phyloP scores from a whole-genome alignment of 2,888 invertebrate genomes.

The Ommatoiulus sabulosus region DNA sequence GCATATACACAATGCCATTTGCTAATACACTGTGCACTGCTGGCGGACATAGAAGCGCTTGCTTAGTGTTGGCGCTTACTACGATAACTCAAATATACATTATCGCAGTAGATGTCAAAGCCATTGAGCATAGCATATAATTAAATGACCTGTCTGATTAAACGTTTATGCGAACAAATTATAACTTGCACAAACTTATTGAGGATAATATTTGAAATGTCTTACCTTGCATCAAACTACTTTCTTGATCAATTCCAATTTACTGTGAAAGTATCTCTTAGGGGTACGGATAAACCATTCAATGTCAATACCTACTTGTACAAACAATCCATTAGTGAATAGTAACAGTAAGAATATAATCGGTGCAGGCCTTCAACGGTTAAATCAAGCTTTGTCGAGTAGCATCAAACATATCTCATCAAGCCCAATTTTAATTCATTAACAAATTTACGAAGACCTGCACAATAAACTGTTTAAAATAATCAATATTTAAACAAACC shows the following conservation, averaged over 20 bases:
- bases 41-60: too few relatives aligned
- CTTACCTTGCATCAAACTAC: neutral
- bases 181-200: too few relatives aligned
- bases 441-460: neutral
- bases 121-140: too few relatives aligned
- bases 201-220: neutral
- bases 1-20: too few relatives aligned
- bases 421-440: neutral
- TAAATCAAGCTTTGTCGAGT: neutral
- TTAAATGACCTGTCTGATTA: too few relatives aligned
- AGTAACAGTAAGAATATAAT: neutral
- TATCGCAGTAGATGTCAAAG: too few relatives aligned
- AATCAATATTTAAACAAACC: neutral
- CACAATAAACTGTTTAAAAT: neutral
- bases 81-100: too few relatives aligned
- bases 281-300: neutral
- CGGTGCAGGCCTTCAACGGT: neutral
- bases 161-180: too few relatives aligned
- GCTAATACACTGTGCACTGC: too few relatives aligned
- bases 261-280: neutral
- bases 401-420: too few relatives aligned
- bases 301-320: slow-evolving; percentile 14
- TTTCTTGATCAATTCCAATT: neutral
- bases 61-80: too few relatives aligned
- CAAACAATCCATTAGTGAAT: neutral